A percentile compares a stretch with the other conserved stretches of the same genome.
Conservation (phyloP, 2,797 vertebrate genomes). For the Danio albolineatus region DNA sequence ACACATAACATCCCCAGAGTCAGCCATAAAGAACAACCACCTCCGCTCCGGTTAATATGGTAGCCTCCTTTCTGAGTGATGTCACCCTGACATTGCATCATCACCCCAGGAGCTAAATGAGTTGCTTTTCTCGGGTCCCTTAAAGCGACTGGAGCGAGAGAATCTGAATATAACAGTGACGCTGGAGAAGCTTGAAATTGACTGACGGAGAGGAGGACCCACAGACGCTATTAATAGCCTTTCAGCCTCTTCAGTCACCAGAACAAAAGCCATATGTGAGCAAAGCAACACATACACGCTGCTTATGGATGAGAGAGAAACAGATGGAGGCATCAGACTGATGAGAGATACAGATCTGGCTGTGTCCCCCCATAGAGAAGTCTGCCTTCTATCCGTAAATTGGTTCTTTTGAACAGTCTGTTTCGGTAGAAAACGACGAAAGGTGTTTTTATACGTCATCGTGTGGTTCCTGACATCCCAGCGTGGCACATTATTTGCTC, state of each 20-base stretch:
- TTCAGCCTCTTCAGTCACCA: conserved; percentile 35
- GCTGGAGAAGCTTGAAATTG: conserved; percentile 50
- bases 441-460: background rate
- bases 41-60: conserved; percentile 72
- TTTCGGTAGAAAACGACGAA: background rate
- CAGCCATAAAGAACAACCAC: conserved; percentile 6
- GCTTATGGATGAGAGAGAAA: conserved; percentile 29
- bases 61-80: conserved; percentile 71
- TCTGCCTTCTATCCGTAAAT: background rate
- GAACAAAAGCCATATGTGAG: conserved; percentile 58
- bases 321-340: conserved; percentile 46
- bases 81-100: conserved; percentile 70
- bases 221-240: conserved; percentile 67
- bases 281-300: conserved; percentile 41
- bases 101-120: conserved; percentile 59
- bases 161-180: conserved; percentile 39
- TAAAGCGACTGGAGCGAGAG: conserved; percentile 24
- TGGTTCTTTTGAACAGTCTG: background rate
- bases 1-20: conserved; percentile 19
- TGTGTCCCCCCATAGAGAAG: background rate
- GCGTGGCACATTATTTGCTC: background rate
- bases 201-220: conserved; percentile 36
- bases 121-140: conserved; percentile 50
- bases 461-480: background rate
- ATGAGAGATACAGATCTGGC: background rate